Evolutionary conservation across 1,140 invertebrate genomes (phyloP), one percentile per base, ranked within the genome.

Genomic region (Microplitis demolitor): DNA sequence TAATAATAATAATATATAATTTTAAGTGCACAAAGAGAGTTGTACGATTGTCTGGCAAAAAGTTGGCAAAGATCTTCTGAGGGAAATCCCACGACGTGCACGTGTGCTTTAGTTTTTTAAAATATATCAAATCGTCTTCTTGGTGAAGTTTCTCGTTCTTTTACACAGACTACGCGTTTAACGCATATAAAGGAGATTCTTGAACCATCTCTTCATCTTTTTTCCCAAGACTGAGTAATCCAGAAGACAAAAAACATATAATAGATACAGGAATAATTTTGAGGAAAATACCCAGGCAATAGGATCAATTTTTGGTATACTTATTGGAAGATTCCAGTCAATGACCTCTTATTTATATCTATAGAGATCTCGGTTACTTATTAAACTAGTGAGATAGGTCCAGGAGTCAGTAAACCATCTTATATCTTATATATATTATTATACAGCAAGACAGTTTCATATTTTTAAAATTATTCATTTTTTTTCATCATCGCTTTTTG

Each of bases 381-480:
- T 37, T n/a, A 53, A 45, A 6, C 16, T 56, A 70, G 58, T 70
- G 68, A 70, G 68, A 63, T 50, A 70, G 68, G 68, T 70, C 68
- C 58, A 39, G 68, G 58, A 69, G 39, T 50, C 56, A 60, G 54
- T 50, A 53, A 54, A 50, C 35, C 54, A 53, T 50, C 53, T 68
- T 16, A 56, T 56, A 56, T 56, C 24, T 13, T 56, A 56, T 24
- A 56, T 56, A 24, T 56, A 56, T 24, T 16, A 56, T 24, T 16
- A 16, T 24, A 56, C 16, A 54, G 53, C n/a, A n/a, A 16, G 53
- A 16, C 16, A 54, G n/a, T 54, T 69, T 31, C 53, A 69, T 60
- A 33, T 60, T 69, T 60, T 60, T 60, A 60, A 60, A 68, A 68
- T 68, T 68, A 56, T 13, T 54, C n/a, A 16, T 14, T 14, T 54